Evolutionary conservation across 2,113 vertebrate species (phyloP).

Genomic region (Shinisaurus crocodilurus): DNA sequence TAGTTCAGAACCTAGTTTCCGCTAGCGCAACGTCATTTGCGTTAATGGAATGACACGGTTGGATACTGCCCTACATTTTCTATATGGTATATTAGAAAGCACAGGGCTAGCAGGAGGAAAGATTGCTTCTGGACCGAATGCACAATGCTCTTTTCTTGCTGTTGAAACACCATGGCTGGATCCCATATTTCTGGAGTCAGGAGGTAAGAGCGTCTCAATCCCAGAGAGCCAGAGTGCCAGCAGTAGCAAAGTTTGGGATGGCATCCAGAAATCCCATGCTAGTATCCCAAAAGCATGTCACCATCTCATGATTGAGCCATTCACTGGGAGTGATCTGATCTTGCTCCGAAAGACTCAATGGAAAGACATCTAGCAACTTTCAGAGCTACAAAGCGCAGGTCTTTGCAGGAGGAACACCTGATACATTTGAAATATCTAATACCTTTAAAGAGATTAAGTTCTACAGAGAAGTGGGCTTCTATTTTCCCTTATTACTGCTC

Average conservation of each 20-base stretch:
- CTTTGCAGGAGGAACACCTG: slow-evolving; percentile 15
- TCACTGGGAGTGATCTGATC: neutral
- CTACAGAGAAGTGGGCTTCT: neutral
- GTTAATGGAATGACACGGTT: no score
- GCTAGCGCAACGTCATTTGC: no score
- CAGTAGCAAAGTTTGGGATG: neutral
- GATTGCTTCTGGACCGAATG: neutral
- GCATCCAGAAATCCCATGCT: neutral
- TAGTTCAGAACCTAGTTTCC: no score
- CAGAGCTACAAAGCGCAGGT: neutral
- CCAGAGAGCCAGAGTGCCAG: neutral
- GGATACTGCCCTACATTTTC: neutral
- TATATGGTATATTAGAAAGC: neutral
- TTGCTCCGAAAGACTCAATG: neutral
- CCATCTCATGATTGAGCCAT: neutral
- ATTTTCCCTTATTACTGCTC: slow-evolving; percentile 33
- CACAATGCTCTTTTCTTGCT: neutral
- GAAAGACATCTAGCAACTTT: neutral
- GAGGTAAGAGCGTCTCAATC: neutral
- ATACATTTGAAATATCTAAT: neutral
- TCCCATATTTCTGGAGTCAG: neutral
- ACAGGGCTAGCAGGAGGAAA: neutral
- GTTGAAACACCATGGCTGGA: neutral
- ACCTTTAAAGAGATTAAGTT: slow-evolving; percentile 41
- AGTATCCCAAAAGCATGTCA: rapidly evolving